Evolutionary conservation across 2,888 invertebrate genomes (phyloP), one percentile per base, ranked within the genome.

Genomic region (Limulus polyphemus): DNA sequence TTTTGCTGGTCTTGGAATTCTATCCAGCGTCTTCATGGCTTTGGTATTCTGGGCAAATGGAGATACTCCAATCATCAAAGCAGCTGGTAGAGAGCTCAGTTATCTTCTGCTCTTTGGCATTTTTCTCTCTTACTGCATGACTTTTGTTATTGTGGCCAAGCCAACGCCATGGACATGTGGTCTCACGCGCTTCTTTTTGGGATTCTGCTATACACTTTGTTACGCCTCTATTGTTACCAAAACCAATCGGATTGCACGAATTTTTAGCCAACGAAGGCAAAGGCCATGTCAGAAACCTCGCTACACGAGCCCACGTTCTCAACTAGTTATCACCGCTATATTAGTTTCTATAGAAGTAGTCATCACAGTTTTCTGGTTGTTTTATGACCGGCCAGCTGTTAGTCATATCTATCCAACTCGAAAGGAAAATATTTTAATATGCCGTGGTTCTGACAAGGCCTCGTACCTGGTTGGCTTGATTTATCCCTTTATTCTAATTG

Each of bases 141-240:
- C 80, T 1, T 81, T 81, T 69, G 75, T 79, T 14, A 77, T 81
- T 60, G 78, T 81, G 13, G 76, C 80, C 1, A 76, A 77, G 52
- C 81, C 82, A 0, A 76, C 74, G 14, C 68, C 71, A 0, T 71
- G 74, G 49, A 77, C 77, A 1, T 82, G 81, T 69, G 79, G 78
- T 2, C 64, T 79, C 13, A 79, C 79, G 2, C 74, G 81, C 59
- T 79, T 81, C 70, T 78, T 80, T 49, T 74, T 81, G 11, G 81
- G 81, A 1, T 74, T 81, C 60, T 80, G 79, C 68, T 81, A 80
- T 70, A 79, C 81, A 0, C 69, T 81, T 1, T 80, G 80, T 69
- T 82, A 82, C 69, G 77, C 81, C 0, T 79, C 81, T 11, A 76
- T 81, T 17, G 78, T 81, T 12, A 80, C 81, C 11, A 81, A 81